Conservation (phyloP, 23 tunicate species). For the Styela plicata region DNA sequence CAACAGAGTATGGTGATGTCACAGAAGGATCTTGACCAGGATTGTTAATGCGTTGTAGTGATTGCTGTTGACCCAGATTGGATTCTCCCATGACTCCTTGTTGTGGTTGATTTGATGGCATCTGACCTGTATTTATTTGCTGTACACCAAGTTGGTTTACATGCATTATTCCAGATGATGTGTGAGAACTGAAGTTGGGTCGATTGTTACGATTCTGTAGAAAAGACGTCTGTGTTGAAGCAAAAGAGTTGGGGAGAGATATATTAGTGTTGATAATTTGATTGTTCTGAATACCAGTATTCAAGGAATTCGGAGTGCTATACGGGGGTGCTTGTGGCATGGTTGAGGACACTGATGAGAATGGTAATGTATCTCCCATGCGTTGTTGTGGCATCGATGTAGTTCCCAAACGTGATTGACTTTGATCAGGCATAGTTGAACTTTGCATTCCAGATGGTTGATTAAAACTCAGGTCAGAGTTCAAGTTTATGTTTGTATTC, state of each 20-base stretch:
- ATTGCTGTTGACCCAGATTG: no score
- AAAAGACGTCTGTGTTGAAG: not conserved
- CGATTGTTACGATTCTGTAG: not conserved
- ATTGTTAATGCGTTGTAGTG: no score
- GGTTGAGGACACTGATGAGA: not conserved
- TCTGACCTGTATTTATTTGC: no score
- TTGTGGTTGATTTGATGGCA: not conserved
- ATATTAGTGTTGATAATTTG: not conserved
- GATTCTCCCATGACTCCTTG: not conserved
- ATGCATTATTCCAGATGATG: no score
- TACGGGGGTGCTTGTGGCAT: not conserved
- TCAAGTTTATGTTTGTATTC: not conserved
- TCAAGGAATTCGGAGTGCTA: not conserved
- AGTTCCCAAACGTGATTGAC: not conserved
- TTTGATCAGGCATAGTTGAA: not conserved
- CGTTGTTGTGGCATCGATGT: not conserved
- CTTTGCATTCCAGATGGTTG: not conserved
- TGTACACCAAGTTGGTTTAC: no score
- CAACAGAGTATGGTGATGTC: no score
- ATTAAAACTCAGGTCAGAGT: not conserved
- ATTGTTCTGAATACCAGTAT: not conserved
- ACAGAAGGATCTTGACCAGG: no score
- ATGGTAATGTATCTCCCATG: not conserved
- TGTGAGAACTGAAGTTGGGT: not conserved
- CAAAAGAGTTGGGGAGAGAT: no score